Evolutionary conservation across 2,888 invertebrate genomes (phyloP), one percentile per base, ranked within the genome.

Genomic region (Diarsia dahlii): DNA sequence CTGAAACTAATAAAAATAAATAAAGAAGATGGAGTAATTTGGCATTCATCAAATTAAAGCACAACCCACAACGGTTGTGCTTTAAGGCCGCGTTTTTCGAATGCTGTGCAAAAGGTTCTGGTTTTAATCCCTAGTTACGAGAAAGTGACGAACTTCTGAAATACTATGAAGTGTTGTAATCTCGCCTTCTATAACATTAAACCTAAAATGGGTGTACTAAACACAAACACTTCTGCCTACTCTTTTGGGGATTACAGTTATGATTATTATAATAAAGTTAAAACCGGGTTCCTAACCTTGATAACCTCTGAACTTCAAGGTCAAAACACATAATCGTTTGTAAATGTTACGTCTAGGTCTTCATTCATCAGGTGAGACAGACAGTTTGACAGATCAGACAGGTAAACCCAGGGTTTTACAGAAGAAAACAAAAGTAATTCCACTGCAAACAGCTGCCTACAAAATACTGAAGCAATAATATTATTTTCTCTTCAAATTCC

Each of bases 321-420:
- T 76, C 34, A 20, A n/a, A n/a, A 1, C 54, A 60, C 5, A 12
- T 45, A 66, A 76, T 75, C 52, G 45, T 62, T 62, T 56, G 23
- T 54, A 67, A 54, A 78, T 28, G 18, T 15, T 58, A n/a, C 4
- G 5, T 71, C 20, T 52, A 9, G n/a, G 3, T 63, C 28, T 60
- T 46, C 80, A 64, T 71, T 65, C 52, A 48, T 83, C 58, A 69
- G 15, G 18, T 18, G 15, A n/a, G 48, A 60, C 58, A 56, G 80
- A 62, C 73, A 83, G 67, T 65, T 78, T 71, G 84, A 81, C 84
- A 62, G 39, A 12, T 10, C 23, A 56, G 56, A 48, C 71, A 80
- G 66, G 66, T 78, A 68, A 28, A 48, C 46, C 50, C 45, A 50
- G 18, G 56, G 28, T 73, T 63, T 52, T 62, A n/a, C 34, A 23